Percentiles rank a stretch among this genome's conserved stretches.
Conservation (phyloP, 2,113 vertebrate species). For the Marcusenius ussheri region DNA sequence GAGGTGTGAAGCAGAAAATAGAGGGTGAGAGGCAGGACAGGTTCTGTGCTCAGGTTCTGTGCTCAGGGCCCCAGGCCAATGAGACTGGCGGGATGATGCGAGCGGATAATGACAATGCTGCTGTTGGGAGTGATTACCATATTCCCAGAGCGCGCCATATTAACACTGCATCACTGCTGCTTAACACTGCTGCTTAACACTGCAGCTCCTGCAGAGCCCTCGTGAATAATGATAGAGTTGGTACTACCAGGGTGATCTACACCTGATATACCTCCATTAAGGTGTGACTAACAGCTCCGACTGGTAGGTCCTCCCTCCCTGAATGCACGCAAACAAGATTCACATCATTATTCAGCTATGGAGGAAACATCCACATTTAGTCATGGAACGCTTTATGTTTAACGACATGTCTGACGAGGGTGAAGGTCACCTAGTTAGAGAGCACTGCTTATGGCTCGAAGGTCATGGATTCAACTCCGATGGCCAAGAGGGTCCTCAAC, state of each 20-base stretch:
- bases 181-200: background rate
- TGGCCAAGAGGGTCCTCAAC: background rate
- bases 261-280: background rate
- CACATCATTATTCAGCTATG: background rate
- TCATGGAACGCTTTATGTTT: background rate
- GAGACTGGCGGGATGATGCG: background rate
- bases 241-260: background rate
- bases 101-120: background rate
- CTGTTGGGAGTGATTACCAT: background rate
- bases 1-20: background rate
- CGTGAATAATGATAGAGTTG: background rate
- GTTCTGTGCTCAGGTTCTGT: background rate
- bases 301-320: background rate
- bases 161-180: slow-evolving; percentile 9
- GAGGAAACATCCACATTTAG: background rate
- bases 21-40: background rate
- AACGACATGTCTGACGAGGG: background rate
- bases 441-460: background rate
- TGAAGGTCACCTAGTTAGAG: background rate
- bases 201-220: background rate
- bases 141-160: background rate
- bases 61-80: background rate
- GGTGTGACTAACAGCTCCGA: background rate
- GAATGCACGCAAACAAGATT: background rate
- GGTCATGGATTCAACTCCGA: background rate